Base-by-base conservation (phyloP, 1,140 invertebrate species). In the Bactericera cockerelli region DNA sequence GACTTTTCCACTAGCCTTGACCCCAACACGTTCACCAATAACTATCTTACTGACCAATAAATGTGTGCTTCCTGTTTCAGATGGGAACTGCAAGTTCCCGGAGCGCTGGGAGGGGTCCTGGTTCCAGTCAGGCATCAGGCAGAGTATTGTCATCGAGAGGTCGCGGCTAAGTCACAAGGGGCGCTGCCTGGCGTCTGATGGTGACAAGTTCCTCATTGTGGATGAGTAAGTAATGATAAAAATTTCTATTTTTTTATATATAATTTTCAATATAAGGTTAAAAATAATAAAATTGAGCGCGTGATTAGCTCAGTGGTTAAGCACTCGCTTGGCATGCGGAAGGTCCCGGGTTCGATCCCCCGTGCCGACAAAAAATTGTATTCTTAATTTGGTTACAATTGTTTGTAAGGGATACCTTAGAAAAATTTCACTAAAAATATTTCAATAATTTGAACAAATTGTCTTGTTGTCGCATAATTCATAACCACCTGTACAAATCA, bases 101-200 rank as follows among this genome's bases (percentile, higher is more conserved):
- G 70, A 74, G 36, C 72, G 77, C 62, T 88, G 84, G 84, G 76
- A 80, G 24, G 86, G 86, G 28, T 75, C 74, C 39, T 88, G 85
- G 85, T 87, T 87, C 71, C 84, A 85, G 71, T 83, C 82, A 2
- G 85, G 84, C 19, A 75, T 79, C 10, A 72, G 73, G 19, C 76
- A 77, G 11, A 73, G 78, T 26, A 79, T 88, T 59, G 74, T 76
- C 57, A 82, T 89, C 69, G 82, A 84, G 69, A 74, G 76, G 19
- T 80, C 81, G 24, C 75, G 79, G 69, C 83, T 88, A 67, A 81
- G 80, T 62, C 79, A 75, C 63, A 89, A 87, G 72, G 86, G 85
- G 19, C 76, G 81, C 64, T 89, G 87, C 70, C 76, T 80, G 2
- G 80, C 83, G 59, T 75, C 75, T 19, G 77, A 81, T 39, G 79